Conservation (phyloP, 2,888 invertebrate genomes). For the Papilio demoleus region DNA sequence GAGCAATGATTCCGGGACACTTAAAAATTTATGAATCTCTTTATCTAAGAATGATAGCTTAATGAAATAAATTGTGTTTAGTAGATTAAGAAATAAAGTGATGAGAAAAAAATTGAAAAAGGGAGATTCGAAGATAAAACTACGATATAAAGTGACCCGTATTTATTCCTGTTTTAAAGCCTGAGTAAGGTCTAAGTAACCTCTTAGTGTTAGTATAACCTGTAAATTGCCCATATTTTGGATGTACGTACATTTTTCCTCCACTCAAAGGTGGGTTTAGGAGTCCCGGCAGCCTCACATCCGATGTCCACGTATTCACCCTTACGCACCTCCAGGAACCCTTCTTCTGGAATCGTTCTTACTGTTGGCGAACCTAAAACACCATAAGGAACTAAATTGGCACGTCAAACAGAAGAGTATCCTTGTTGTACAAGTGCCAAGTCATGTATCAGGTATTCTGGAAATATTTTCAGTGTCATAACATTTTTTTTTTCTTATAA, state of each 20-base stretch:
- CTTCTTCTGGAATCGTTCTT: slow-evolving; percentile 86
- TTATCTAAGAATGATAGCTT: too few relatives aligned
- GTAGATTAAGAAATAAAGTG: too few relatives aligned
- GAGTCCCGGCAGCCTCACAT: slow-evolving; percentile 88
- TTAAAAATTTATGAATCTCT: too few relatives aligned
- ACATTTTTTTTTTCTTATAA: too few relatives aligned
- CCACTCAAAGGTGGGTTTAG: slow-evolving; percentile 89
- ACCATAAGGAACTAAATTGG: slow-evolving; percentile 7
- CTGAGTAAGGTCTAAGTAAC: neutral
- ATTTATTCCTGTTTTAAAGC: too few relatives aligned
- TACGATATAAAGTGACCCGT: too few relatives aligned
- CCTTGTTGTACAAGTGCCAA: neutral
- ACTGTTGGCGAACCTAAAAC: slow-evolving; percentile 87
- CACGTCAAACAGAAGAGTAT: neutral
- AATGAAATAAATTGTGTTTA: too few relatives aligned
- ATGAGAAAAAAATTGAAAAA: too few relatives aligned
- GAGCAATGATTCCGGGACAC: too few relatives aligned
- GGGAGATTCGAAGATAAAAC: too few relatives aligned
- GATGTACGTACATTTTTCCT: slow-evolving; percentile 69
- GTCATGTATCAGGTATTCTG: neutral
- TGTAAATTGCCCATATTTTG: neutral
- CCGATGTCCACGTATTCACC: slow-evolving; percentile 90
- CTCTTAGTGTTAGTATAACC: neutral
- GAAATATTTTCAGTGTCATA: too few relatives aligned
- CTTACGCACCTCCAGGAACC: slow-evolving; percentile 87